phyloP scores from a whole-genome alignment of 2,888 invertebrate species.

The Osmoderma eremita region DNA sequence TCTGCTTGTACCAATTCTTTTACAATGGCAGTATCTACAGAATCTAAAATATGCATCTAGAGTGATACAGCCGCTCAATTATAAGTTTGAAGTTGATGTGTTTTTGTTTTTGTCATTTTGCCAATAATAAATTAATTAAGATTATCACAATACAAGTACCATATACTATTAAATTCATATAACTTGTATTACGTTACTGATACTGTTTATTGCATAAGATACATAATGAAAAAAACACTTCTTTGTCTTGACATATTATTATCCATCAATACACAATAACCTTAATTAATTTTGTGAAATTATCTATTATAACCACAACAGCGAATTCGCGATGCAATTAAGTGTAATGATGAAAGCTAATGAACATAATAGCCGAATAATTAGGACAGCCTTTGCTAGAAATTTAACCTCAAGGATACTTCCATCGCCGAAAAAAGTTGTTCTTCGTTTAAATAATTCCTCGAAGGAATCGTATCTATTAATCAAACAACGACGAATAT shows the following conservation, averaged over 20 bases:
- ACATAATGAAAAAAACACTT: not conserved
- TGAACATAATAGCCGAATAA: conserved; percentile 22
- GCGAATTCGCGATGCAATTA: conserved; percentile 27
- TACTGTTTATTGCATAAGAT: not conserved
- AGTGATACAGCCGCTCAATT: too few relatives aligned
- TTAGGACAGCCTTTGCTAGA: conserved; percentile 26
- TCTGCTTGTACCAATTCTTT: too few relatives aligned
- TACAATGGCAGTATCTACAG: too few relatives aligned
- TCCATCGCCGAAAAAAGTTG: conserved; percentile 16
- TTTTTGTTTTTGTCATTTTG: too few relatives aligned
- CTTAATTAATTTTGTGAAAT: conserved; percentile 4
- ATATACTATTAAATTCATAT: too few relatives aligned
- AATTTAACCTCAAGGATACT: conserved; percentile 29
- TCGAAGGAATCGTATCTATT: conserved; percentile 24
- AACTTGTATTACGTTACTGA: too few relatives aligned
- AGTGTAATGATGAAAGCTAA: conserved; percentile 27
- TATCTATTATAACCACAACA: not conserved
- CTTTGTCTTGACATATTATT: not conserved
- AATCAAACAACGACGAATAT: conserved; percentile 20
- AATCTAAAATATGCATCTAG: too few relatives aligned
- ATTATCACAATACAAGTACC: too few relatives aligned
- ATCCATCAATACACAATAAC: not conserved
- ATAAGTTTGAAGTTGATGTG: too few relatives aligned
- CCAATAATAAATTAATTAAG: too few relatives aligned
- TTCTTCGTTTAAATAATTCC: conserved; percentile 23